These are phyloP conservation scores for Cynodonichthys magdalenae DNA, from an alignment of 2,797 vertebrate genomes.

Conservation along the genomic window DNA sequence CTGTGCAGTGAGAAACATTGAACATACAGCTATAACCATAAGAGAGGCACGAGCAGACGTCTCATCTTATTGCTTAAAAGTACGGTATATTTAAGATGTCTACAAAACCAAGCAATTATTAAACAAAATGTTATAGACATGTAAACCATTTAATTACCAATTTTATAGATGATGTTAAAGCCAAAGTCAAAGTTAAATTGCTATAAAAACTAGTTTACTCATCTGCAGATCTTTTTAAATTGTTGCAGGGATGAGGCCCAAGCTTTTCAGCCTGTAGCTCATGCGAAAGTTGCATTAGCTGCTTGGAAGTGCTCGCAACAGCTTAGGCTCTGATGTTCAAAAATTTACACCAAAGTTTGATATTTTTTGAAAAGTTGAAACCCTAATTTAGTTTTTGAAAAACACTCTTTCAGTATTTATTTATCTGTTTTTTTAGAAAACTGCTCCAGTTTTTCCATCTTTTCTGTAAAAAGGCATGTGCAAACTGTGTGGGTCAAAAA, in stretches of 20 bases:
- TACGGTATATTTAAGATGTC: neutral
- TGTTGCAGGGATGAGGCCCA: neutral
- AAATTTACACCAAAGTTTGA: neutral
- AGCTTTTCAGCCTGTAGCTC: conserved; percentile 5
- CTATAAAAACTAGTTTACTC: neutral
- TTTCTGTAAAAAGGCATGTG: neutral
- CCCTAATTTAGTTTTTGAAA: neutral
- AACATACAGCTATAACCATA: conserved; percentile 1
- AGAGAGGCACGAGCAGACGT: neutral
- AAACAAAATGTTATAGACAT: neutral
- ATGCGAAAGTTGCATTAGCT: conserved; percentile 3
- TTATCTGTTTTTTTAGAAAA: conserved; percentile 5
- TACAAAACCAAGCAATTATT: neutral
- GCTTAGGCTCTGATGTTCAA: neutral
- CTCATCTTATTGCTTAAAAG: conserved; percentile 1
- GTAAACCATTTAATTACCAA: neutral
- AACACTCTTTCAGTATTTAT: neutral
- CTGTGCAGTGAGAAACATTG: conserved; percentile 7
- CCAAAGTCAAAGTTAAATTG: neutral
- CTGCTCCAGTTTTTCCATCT: neutral
- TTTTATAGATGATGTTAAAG: neutral
- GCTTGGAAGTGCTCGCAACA: neutral
- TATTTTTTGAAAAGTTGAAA: neutral
- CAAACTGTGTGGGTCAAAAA: neutral
- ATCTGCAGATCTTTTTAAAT: conserved; percentile 4